phyloP scores from a whole-genome alignment of 2,888 invertebrate genomes.

The Cactoblastis cactorum region DNA sequence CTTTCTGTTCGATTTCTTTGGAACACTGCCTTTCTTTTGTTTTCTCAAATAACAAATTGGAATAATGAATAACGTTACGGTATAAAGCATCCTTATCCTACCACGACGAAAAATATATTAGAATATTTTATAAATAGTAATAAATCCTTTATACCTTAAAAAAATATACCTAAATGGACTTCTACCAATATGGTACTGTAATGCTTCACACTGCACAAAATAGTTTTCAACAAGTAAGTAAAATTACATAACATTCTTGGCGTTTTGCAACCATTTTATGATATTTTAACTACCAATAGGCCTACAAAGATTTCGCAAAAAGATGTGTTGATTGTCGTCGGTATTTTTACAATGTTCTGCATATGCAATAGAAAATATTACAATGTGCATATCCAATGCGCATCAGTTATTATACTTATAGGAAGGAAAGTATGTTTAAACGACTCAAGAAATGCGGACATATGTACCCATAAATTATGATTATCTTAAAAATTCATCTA shows the following conservation, averaged over 20 bases:
- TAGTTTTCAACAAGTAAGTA: not conserved
- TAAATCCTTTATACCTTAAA: no score
- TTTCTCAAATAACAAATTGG: not conserved
- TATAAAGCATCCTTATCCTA: no score
- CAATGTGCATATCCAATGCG: conserved; percentile 17
- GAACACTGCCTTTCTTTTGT: conserved; percentile 1
- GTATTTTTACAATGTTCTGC: not conserved
- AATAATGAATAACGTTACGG: no score
- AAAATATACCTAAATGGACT: no score
- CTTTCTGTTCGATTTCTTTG: conserved; percentile 9
- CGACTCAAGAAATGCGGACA: no score
- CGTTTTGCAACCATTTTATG: not conserved
- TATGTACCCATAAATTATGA: no score
- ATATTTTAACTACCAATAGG: not conserved
- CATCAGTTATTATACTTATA: conserved; percentile 12
- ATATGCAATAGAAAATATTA: conserved; percentile 11
- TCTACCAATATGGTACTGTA: no score
- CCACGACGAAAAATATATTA: no score
- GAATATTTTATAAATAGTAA: no score
- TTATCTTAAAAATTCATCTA: no score
- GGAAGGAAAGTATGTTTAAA: conserved; percentile 23
- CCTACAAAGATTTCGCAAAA: not conserved
- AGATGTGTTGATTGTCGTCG: not conserved
- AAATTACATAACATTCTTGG: not conserved
- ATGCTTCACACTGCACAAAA: no score